Percentiles rank a stretch among this genome's conserved stretches.
phyloP scores from a whole-genome alignment of 2,888 invertebrate genomes.

The Nebria brevicollis region DNA sequence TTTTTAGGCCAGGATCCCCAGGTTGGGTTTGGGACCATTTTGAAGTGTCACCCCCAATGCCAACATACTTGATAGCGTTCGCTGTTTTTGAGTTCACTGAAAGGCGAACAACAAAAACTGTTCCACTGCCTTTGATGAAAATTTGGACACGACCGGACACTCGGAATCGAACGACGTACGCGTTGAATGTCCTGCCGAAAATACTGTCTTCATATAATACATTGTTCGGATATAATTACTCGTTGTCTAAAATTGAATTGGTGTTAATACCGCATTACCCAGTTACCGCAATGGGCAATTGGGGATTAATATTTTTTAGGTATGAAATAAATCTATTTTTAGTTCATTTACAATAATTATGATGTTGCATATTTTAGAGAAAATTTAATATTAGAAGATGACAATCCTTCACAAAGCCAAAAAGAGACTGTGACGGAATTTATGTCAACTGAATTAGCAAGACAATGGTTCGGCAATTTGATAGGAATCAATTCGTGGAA shows the following conservation, averaged over 20 bases:
- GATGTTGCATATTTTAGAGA: constrained; percentile 49
- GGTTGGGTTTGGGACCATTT: constrained; percentile 74
- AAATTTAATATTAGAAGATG: constrained; percentile 50
- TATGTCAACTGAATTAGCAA: constrained; percentile 76
- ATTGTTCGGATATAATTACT: constrained; percentile 67
- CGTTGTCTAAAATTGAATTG: constrained; percentile 68
- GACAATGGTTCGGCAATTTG: constrained; percentile 81
- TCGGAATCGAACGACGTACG: constrained; percentile 60
- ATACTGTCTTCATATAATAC: constrained; percentile 65
- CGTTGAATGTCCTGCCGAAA: constrained; percentile 65
- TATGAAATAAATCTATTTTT: constrained; percentile 48
- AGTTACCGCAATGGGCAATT: constrained; percentile 68
- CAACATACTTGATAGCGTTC: constrained; percentile 79
- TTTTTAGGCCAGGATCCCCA: constrained; percentile 59
- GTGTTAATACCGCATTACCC: constrained; percentile 70
- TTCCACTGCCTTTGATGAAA: constrained; percentile 58
- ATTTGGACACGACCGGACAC: constrained; percentile 63
- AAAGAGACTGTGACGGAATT: constrained; percentile 67
- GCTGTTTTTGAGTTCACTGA: constrained; percentile 57
- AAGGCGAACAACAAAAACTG: constrained; percentile 51
- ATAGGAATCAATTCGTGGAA: constrained; percentile 78
- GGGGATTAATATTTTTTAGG: constrained; percentile 70
- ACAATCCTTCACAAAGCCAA: constrained; percentile 54
- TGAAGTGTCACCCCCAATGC: constrained; percentile 74
- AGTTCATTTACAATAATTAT: not conserved